These are phyloP conservation scores for Cepaea hortensis DNA, from an alignment of 2,888 invertebrate genomes.

Conservation along the genomic window DNA sequence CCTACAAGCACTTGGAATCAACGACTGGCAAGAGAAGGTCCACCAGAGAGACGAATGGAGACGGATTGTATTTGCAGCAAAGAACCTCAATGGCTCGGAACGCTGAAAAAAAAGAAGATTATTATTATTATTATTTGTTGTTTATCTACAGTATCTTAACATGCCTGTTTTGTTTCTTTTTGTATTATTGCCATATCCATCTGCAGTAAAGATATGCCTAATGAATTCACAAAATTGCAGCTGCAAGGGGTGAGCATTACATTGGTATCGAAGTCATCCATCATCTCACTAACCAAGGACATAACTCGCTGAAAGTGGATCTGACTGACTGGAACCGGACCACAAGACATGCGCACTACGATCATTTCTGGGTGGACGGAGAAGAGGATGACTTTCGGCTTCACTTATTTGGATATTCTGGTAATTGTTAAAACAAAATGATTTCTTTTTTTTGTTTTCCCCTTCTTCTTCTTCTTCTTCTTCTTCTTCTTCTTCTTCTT, in stretches of 20 bases:
- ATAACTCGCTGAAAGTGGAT: constrained; percentile 82
- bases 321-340: constrained; percentile 91
- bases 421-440: not conserved
- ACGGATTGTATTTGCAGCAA: too few species aligned
- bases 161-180: too few species aligned
- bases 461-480: not conserved
- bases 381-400: constrained; percentile 83
- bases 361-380: constrained; percentile 83
- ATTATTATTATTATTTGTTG: too few species aligned
- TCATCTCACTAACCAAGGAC: constrained; percentile 70
- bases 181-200: too few species aligned
- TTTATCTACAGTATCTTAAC: too few species aligned
- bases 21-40: too few species aligned
- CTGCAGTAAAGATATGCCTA: too few species aligned
- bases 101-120: too few species aligned
- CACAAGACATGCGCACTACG: constrained; percentile 87
- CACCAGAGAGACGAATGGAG: too few species aligned
- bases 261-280: constrained; percentile 71
- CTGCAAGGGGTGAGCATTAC: constrained; percentile 71
- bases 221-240: constrained; percentile 54
- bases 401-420: constrained; percentile 30
- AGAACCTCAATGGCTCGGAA: too few species aligned
- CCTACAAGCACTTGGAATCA: too few species aligned
- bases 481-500: not conserved
- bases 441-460: not conserved